Evolutionary conservation across 2,888 invertebrate species (phyloP).

Genomic region (Limnephilus auricula): DNA sequence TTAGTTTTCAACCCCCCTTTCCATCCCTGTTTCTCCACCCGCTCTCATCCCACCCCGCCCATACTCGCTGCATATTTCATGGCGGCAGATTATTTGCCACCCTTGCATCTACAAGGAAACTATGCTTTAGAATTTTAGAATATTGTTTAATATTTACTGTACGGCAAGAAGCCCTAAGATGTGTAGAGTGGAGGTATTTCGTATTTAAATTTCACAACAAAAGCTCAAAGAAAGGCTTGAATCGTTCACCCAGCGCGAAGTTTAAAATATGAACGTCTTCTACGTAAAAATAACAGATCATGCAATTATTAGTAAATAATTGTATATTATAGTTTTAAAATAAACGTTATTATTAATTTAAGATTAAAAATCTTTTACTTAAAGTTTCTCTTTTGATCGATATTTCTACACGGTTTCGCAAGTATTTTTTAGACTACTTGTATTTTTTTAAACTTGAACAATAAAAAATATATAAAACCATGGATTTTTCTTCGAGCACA

Average conservation of each 20-base stretch:
- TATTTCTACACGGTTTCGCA: too few species aligned
- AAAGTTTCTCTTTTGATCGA: too few species aligned
- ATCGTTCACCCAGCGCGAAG: background rate
- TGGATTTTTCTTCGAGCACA: too few species aligned
- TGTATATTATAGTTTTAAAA: too few species aligned
- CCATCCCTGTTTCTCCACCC: background rate
- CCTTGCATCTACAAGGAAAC: conserved; percentile 23
- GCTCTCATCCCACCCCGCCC: background rate
- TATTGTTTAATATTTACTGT: conserved; percentile 21
- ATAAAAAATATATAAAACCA: too few species aligned
- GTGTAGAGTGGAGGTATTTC: background rate
- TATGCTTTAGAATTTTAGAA: conserved; percentile 29
- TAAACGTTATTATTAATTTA: too few species aligned
- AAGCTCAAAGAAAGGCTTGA: background rate
- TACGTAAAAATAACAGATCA: too few species aligned
- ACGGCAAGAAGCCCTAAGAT: background rate
- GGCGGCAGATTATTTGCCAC: conserved; percentile 42
- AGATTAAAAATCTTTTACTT: too few species aligned
- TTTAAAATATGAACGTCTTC: too few species aligned
- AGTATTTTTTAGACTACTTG: too few species aligned
- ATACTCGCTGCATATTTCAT: conserved; percentile 37
- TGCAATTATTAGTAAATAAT: too few species aligned
- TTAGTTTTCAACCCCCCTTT: background rate
- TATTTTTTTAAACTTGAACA: too few species aligned
- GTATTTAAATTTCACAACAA: background rate